These are phyloP conservation scores for Cisticola juncidis DNA, from an alignment of 2,113 vertebrate species.

Conservation along the genomic window DNA sequence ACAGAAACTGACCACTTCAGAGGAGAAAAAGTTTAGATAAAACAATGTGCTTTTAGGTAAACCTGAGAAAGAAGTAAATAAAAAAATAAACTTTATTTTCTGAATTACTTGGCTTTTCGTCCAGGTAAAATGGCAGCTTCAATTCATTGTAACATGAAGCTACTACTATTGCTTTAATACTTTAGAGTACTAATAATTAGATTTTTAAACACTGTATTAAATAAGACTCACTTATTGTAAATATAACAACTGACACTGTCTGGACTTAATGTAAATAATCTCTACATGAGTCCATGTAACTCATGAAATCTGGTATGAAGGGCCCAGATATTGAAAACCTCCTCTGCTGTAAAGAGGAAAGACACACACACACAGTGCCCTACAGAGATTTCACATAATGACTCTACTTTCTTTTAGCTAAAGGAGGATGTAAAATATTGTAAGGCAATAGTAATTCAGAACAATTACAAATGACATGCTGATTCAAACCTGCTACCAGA, in stretches of 20 bases:
- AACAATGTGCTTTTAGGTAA: not conserved
- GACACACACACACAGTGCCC: not conserved
- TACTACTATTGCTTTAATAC: not conserved
- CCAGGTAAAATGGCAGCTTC: not conserved
- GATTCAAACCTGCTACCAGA: not conserved
- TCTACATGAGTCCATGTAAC: not conserved
- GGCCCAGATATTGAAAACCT: not conserved
- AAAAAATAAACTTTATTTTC: not conserved
- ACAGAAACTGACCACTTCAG: not conserved
- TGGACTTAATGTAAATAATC: not conserved
- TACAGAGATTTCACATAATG: not conserved
- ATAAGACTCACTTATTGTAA: not conserved
- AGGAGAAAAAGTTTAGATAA: not conserved
- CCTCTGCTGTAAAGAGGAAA: not conserved
- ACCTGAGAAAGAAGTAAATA: not conserved
- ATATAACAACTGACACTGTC: not conserved
- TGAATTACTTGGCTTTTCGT: not conserved
- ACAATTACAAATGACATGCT: not conserved
- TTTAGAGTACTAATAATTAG: not conserved
- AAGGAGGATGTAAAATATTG: not conserved
- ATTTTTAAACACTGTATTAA: not conserved
- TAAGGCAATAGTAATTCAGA: not conserved
- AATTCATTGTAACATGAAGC: not conserved
- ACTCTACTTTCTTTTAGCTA: not conserved
- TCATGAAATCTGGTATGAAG: not conserved